A percentile compares a stretch with the other conserved stretches of the same genome.
phyloP scores from a whole-genome alignment of 2,888 invertebrate species.

The Phalangium opilio region DNA sequence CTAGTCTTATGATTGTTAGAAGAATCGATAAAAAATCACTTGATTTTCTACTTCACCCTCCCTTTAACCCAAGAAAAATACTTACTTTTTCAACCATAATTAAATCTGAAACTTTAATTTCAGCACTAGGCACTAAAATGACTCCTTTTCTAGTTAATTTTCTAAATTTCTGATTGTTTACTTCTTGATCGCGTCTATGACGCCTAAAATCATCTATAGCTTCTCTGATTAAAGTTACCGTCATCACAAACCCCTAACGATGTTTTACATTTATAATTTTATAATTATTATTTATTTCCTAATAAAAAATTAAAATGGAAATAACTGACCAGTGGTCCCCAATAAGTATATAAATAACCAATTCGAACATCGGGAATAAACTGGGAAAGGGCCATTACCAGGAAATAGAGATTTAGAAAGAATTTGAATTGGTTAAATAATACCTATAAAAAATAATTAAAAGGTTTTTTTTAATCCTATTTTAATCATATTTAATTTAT shows the following conservation, averaged over 20 bases:
- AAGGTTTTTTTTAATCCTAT: slow-evolving; percentile 21
- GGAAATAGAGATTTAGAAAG: slow-evolving; percentile 94
- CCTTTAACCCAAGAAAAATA: background rate
- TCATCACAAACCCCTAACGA: slow-evolving; percentile 78
- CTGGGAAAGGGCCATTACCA: slow-evolving; percentile 94
- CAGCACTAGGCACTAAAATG: slow-evolving; percentile 25
- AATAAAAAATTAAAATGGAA: too few species aligned
- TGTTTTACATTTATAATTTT: too few species aligned
- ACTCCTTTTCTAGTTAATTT: slow-evolving; percentile 50
- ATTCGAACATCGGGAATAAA: slow-evolving; percentile 93
- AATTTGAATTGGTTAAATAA: slow-evolving; percentile 97
- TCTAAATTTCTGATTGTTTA: slow-evolving; percentile 85
- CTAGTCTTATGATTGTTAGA: too few species aligned
- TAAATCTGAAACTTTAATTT: slow-evolving; percentile 45
- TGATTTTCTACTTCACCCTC: too few species aligned
- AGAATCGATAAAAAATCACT: too few species aligned
- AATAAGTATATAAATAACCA: slow-evolving; percentile 96
- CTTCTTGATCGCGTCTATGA: slow-evolving; percentile 83
- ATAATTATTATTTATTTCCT: too few species aligned
- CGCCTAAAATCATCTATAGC: slow-evolving; percentile 90
- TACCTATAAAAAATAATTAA: slow-evolving; percentile 51
- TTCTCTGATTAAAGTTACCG: slow-evolving; percentile 89
- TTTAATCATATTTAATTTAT: too few species aligned
- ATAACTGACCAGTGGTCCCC: slow-evolving; percentile 86
- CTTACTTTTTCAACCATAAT: slow-evolving; percentile 62